A percentile compares a stretch with the other conserved stretches of the same genome.
phyloP scores from a whole-genome alignment of 64 coral and sea anemone species.

The Dendronephthya gigantea region DNA sequence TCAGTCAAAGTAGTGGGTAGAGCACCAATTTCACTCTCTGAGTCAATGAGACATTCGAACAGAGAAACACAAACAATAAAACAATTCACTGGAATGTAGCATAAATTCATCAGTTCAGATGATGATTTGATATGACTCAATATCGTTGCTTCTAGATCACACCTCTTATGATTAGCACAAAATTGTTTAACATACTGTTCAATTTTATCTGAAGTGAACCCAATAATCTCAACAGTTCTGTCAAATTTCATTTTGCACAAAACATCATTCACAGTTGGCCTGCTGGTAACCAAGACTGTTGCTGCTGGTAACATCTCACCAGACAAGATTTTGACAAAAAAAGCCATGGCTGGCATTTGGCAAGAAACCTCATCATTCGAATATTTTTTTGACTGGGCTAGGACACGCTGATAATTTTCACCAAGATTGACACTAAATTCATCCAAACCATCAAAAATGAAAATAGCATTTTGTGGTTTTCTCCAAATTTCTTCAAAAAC shows the following conservation, averaged over 20 bases:
- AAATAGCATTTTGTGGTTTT: neutral
- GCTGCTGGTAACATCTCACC: neutral
- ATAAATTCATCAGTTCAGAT: neutral
- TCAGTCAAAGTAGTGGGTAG: neutral
- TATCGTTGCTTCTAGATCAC: neutral
- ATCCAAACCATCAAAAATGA: neutral
- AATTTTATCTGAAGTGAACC: neutral
- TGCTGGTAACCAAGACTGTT: neutral
- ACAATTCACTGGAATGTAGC: slow-evolving; percentile 5
- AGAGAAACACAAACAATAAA: neutral
- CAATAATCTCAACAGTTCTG: neutral
- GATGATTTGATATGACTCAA: neutral
- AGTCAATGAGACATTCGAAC: neutral
- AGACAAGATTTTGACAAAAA: neutral
- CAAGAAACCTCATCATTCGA: no score
- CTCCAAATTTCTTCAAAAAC: neutral
- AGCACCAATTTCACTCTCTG: neutral
- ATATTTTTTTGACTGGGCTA: no score
- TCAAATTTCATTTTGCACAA: neutral
- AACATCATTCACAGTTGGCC: neutral
- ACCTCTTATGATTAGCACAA: neutral
- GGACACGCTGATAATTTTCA: no score
- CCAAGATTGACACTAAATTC: neutral
- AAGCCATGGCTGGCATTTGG: neutral
- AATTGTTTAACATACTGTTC: neutral